Percentiles rank a stretch among this genome's conserved stretches.
Evolutionary conservation across 2,888 invertebrate genomes (phyloP).

Genomic region (Ennomos erosarius): DNA sequence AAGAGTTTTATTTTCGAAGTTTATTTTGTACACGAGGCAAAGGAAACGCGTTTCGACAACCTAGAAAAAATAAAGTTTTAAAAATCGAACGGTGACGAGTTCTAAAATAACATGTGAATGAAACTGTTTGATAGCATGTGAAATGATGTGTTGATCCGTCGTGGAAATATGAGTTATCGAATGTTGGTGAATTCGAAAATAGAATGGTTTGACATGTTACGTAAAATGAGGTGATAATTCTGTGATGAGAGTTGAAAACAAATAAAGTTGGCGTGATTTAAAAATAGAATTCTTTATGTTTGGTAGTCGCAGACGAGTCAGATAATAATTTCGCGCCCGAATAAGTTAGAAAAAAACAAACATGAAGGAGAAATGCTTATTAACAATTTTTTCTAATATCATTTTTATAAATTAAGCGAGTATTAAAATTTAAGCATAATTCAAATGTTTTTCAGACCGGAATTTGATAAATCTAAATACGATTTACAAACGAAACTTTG

Average conservation of each 20-base stretch:
- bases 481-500: too few species aligned
- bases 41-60: conserved; percentile 78
- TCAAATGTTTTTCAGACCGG: too few species aligned
- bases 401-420: too few species aligned
- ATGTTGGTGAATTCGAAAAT: conserved; percentile 2
- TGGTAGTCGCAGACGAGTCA: too few species aligned
- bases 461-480: too few species aligned
- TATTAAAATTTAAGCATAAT: too few species aligned
- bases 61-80: conserved; percentile 51
- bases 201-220: conserved; percentile 2
- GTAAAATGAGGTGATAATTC: conserved; percentile 8
- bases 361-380: too few species aligned
- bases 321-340: too few species aligned
- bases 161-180: conserved; percentile 19
- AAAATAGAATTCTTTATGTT: neutral
- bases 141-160: conserved; percentile 25
- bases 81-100: conserved; percentile 35
- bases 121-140: conserved; percentile 26
- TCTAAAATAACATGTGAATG: conserved; percentile 30
- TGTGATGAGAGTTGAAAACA: neutral
- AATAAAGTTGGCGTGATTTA: neutral
- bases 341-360: too few species aligned
- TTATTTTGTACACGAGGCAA: conserved; percentile 61
- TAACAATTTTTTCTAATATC: too few species aligned
- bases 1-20: conserved; percentile 78